phyloP scores from a whole-genome alignment of 2,797 vertebrate species.

The Amniataba percoides region DNA sequence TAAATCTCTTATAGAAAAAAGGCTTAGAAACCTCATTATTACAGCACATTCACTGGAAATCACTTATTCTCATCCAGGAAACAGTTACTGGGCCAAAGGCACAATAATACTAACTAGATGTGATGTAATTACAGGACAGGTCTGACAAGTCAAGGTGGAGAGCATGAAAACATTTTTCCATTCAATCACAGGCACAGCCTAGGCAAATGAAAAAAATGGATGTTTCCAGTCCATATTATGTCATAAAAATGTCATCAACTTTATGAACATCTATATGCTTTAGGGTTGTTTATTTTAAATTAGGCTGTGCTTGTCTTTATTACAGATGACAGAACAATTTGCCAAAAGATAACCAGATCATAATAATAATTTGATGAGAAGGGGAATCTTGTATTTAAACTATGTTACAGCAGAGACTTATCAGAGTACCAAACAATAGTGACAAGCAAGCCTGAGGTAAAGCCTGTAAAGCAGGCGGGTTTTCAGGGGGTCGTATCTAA shows the following conservation, averaged over 20 bases:
- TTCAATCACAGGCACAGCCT: background rate
- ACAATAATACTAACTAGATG: background rate
- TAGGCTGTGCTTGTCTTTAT: background rate
- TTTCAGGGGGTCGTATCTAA: background rate
- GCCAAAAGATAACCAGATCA: background rate
- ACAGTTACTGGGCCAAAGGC: background rate
- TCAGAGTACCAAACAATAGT: background rate
- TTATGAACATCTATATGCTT: conserved; percentile 21
- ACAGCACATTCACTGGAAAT: background rate
- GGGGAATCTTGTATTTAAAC: background rate
- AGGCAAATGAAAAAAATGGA: background rate
- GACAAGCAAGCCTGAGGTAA: background rate
- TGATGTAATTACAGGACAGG: background rate
- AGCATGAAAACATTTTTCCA: background rate
- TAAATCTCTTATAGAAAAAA: background rate
- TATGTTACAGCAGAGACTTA: background rate
- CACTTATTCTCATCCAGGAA: background rate
- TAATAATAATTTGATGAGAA: background rate
- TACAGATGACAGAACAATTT: background rate
- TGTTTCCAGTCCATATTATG: conserved; percentile 14
- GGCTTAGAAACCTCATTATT: background rate
- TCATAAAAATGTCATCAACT: conserved; percentile 40
- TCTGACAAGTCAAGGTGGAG: background rate
- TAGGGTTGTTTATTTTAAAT: conserved; percentile 9
- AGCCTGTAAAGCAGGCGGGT: background rate